Percentiles rank a stretch among this genome's conserved stretches.
Evolutionary conservation across 1,140 invertebrate genomes (phyloP).

Genomic region (Drosophila jambulina): DNA sequence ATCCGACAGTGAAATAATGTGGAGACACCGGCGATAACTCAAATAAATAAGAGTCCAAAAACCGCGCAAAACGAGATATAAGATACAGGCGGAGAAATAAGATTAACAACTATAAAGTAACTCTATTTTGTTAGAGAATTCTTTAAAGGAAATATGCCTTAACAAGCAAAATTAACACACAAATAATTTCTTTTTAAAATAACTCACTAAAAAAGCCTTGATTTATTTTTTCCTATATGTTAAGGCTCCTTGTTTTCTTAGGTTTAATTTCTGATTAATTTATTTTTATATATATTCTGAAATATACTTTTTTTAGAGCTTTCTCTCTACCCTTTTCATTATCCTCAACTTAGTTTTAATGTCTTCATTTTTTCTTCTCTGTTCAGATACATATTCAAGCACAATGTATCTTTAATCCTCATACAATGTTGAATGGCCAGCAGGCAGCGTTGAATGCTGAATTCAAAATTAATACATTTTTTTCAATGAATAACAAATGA

Average conservation of each 20-base stretch:
- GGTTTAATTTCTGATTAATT: neutral
- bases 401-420: constrained; percentile 35
- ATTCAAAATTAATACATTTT: constrained; percentile 53
- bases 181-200: neutral
- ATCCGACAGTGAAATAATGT: constrained; percentile 81
- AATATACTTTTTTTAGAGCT: neutral
- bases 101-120: no score
- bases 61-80: neutral
- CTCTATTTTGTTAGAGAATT: neutral
- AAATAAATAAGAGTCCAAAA: constrained; percentile 44
- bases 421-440: constrained; percentile 33
- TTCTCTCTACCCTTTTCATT: neutral
- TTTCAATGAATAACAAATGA: constrained; percentile 80
- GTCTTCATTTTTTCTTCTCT: neutral
- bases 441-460: constrained; percentile 27
- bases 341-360: neutral
- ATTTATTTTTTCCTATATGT: neutral
- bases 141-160: neutral
- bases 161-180: accelerated
- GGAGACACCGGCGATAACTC: constrained; percentile 52
- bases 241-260: neutral
- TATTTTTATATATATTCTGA: neutral
- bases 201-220: neutral
- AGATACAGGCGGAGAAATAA: neutral
- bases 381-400: constrained; percentile 25